Evolutionary conservation across 2,113 vertebrate species (phyloP).

Genomic region (Macroglossus sobrinus): DNA sequence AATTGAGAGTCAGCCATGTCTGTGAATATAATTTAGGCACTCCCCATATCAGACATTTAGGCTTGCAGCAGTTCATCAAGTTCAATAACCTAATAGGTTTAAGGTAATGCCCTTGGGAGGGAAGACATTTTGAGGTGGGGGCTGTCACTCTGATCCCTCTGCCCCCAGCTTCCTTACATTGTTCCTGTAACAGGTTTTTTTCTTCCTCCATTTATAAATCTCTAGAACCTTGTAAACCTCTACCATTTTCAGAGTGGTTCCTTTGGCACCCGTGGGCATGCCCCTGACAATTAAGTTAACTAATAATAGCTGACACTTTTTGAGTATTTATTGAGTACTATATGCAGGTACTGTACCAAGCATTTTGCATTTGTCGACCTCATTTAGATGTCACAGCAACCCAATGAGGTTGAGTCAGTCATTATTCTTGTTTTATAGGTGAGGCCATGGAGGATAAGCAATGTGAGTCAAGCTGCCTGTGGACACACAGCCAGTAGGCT

Average conservation of each 20-base stretch:
- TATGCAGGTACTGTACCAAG: neutral
- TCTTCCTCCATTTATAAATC: neutral
- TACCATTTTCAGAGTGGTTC: neutral
- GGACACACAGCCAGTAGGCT: neutral
- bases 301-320: neutral
- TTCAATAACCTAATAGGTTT: neutral
- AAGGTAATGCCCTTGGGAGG: neutral
- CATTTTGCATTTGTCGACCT: neutral
- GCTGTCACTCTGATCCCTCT: neutral
- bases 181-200: neutral
- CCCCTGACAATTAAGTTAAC: neutral
- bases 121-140: neutral
- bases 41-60: neutral
- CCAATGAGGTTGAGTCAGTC: neutral
- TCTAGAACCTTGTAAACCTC: neutral
- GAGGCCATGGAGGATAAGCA: neutral
- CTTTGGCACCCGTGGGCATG: neutral
- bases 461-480: neutral
- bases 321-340: neutral
- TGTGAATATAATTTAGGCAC: neutral
- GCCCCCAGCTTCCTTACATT: neutral
- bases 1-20: neutral
- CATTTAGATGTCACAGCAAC: neutral
- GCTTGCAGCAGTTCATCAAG: neutral
- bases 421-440: neutral